A percentile compares a stretch with the other conserved stretches of the same genome.
Evolutionary conservation across 2,797 vertebrate genomes (phyloP).

Genomic region (Podargus strigoides): DNA sequence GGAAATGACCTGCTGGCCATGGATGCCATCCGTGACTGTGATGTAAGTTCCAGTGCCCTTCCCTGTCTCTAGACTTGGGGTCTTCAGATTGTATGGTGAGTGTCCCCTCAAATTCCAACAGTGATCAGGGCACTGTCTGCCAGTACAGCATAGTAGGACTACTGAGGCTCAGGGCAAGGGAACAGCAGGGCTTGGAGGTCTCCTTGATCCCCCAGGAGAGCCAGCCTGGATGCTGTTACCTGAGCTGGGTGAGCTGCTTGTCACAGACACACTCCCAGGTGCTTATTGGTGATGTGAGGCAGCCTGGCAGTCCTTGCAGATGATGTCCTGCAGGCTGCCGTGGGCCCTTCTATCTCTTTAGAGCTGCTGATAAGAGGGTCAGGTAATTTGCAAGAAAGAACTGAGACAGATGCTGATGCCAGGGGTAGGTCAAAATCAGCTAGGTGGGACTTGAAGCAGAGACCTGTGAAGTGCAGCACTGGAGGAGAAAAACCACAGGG

Average conservation of each 20-base stretch:
- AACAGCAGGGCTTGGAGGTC: neutral
- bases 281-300: neutral
- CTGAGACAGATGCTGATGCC: neutral
- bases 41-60: constrained; percentile 63
- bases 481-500: neutral
- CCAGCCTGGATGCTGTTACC: neutral
- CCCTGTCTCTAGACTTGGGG: neutral
- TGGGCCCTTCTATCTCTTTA: neutral
- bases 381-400: neutral
- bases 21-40: constrained; percentile 83
- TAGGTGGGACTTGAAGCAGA: neutral
- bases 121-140: neutral
- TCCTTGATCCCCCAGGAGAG: neutral
- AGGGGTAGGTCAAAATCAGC: neutral
- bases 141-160: neutral
- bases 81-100: neutral
- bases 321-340: neutral
- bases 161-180: neutral
- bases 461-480: neutral
- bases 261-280: neutral
- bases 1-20: constrained; percentile 84
- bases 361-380: neutral
- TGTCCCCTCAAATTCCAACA: neutral
- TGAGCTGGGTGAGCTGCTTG: neutral
- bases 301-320: neutral